A percentile compares a stretch with the other conserved stretches of the same genome.
These are phyloP conservation scores for Alosa sapidissima DNA, from an alignment of 2,797 vertebrate species.

Conservation along the genomic window DNA sequence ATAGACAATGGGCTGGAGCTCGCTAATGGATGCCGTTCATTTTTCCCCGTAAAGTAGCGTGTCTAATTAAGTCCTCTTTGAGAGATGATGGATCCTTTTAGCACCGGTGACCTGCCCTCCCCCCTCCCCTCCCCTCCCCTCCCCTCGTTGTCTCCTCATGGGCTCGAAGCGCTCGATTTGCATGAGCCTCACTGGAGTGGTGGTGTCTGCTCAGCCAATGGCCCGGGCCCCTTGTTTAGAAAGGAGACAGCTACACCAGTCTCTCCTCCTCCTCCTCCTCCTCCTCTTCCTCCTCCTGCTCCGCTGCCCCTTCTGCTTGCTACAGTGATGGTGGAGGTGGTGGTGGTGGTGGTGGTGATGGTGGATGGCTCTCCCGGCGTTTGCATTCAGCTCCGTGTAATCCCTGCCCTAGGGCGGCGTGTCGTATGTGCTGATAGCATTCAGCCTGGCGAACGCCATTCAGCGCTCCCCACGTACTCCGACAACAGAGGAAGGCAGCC, in stretches of 20 bases:
- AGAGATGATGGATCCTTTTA: slow-evolving; percentile 55
- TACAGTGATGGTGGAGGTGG: background rate
- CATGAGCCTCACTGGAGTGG: slow-evolving; percentile 57
- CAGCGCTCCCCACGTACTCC: slow-evolving; percentile 54
- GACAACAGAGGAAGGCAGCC: slow-evolving; percentile 65
- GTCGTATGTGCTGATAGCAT: slow-evolving; percentile 77
- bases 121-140: slow-evolving; percentile 31
- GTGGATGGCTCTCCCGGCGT: slow-evolving; percentile 46
- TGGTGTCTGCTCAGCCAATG: slow-evolving; percentile 61
- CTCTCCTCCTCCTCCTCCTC: slow-evolving; percentile 56
- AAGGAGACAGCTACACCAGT: slow-evolving; percentile 51
- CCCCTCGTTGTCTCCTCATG: slow-evolving; percentile 26
- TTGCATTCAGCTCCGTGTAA: slow-evolving; percentile 71
- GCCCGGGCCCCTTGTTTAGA: slow-evolving; percentile 61
- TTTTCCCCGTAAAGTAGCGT: slow-evolving; percentile 51
- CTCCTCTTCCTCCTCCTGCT: slow-evolving; percentile 16
- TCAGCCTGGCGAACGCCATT: slow-evolving; percentile 60
- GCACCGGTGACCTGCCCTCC: slow-evolving; percentile 36
- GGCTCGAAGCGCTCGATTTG: background rate
- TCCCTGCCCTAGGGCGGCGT: slow-evolving; percentile 72
- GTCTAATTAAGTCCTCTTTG: slow-evolving; percentile 57
- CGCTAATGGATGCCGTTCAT: slow-evolving; percentile 55
- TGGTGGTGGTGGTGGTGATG: background rate
- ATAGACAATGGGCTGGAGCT: background rate
- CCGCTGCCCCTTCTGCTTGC: background rate